A percentile compares a stretch with the other conserved stretches of the same genome.
Conservation (phyloP, 1,140 invertebrate species). For the Musca vetustissima region DNA sequence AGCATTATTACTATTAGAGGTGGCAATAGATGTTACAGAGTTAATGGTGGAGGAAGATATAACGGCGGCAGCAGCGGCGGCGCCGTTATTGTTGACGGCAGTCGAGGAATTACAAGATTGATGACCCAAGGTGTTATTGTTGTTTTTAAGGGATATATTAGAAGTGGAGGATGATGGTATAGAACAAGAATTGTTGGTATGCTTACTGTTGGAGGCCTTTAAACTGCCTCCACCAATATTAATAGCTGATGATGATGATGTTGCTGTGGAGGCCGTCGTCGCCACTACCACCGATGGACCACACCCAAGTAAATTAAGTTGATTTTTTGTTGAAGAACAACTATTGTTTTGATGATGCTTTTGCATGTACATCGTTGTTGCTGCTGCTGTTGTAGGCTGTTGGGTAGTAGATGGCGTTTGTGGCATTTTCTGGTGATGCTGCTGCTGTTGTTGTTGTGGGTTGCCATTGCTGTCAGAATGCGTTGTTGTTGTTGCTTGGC, state of each 20-base stretch:
- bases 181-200: not conserved
- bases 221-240: not conserved
- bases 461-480: not conserved
- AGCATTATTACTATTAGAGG: conserved; percentile 14
- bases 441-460: too few relatives aligned
- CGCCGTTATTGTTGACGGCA: too few relatives aligned
- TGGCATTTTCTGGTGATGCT: too few relatives aligned
- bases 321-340: conserved; percentile 19
- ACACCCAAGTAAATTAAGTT: conserved; percentile 25
- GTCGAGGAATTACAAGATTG: conserved; percentile 2
- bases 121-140: conserved; percentile 5
- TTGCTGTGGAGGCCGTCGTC: not conserved
- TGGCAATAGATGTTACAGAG: not conserved
- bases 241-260: not conserved
- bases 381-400: not conserved
- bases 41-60: not conserved
- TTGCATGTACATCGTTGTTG: not conserved
- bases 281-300: conserved; percentile 20
- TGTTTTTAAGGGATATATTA: not conserved
- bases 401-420: too few relatives aligned
- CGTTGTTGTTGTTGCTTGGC: conserved; percentile 4
- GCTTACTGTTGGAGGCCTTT: not conserved
- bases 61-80: not conserved
- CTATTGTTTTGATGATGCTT: too few relatives aligned
- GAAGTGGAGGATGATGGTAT: too few relatives aligned